Percentiles rank a stretch among this genome's conserved stretches.
phyloP scores from a whole-genome alignment of 2,888 invertebrate species.

The Palloptera scutellata region DNA sequence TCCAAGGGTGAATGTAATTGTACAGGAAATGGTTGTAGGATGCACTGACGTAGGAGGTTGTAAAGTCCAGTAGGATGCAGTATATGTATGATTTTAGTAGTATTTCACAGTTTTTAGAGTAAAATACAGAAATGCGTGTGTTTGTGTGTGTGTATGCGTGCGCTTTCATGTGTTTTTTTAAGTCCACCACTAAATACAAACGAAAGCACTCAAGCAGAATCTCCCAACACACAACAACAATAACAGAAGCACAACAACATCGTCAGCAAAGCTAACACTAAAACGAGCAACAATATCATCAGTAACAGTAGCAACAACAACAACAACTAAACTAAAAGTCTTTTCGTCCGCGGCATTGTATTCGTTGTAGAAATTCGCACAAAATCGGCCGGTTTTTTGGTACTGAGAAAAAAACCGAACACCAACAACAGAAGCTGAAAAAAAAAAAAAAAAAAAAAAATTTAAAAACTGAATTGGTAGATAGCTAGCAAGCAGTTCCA shows the following conservation, averaged over 20 bases:
- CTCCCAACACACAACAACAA: constrained; percentile 36
- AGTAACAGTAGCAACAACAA: not conserved
- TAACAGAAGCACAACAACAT: constrained; percentile 11
- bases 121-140: constrained; percentile 1
- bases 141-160: constrained; percentile 42
- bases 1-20: constrained; percentile 44
- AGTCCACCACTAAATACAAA: constrained; percentile 62
- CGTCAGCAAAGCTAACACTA: not conserved
- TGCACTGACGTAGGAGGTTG: too few species aligned
- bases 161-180: constrained; percentile 51
- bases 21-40: not conserved
- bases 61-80: too few species aligned
- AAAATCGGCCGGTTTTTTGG: constrained; percentile 15
- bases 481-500: not conserved
- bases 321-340: not conserved
- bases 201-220: constrained; percentile 61
- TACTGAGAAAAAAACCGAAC: not conserved
- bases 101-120: too few species aligned
- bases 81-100: too few species aligned
- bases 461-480: not conserved
- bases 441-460: not conserved
- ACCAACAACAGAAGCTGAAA: constrained; percentile 5
- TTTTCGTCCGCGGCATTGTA: not conserved
- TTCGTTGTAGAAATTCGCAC: constrained; percentile 10
- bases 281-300: not conserved